Conservation (phyloP, 2,888 invertebrate species). For the Hirtodrosophila confusa region DNA sequence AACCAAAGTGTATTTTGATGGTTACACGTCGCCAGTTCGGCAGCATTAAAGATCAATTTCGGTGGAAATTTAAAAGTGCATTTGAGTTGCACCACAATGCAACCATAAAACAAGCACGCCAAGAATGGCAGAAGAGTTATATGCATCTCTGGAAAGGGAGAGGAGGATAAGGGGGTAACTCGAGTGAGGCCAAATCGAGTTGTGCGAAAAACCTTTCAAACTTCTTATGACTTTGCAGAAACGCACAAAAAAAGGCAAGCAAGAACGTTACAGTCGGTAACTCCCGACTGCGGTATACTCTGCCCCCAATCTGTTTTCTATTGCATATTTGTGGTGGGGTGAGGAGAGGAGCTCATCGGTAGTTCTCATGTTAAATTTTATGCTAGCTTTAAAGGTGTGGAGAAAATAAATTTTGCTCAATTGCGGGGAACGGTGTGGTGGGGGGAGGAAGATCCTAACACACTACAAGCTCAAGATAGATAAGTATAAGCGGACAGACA, state of each 20-base stretch:
- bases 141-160: not conserved
- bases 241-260: not conserved
- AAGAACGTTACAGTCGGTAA: too few relatives aligned
- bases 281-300: too few relatives aligned
- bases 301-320: too few relatives aligned
- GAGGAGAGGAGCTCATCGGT: too few relatives aligned
- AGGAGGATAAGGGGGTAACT: slow-evolving; percentile 10
- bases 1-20: slow-evolving; percentile 62
- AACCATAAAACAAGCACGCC: slow-evolving; percentile 51
- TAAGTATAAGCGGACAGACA: too few relatives aligned
- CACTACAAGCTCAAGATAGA: too few relatives aligned
- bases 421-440: too few relatives aligned
- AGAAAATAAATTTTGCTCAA: too few relatives aligned
- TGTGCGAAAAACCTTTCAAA: slow-evolving; percentile 64
- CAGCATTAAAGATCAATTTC: slow-evolving; percentile 73
- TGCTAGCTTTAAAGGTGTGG: too few relatives aligned
- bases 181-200: slow-evolving; percentile 44
- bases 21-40: slow-evolving; percentile 54
- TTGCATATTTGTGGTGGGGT: too few relatives aligned
- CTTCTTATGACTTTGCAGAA: slow-evolving; percentile 65
- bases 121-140: not conserved
- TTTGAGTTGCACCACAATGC: slow-evolving; percentile 52
- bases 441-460: too few relatives aligned
- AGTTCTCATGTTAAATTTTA: too few relatives aligned
- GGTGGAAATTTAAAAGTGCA: slow-evolving; percentile 69